Conservation (phyloP, 2,888 invertebrate genomes). For the Drosophila prostipennis region DNA sequence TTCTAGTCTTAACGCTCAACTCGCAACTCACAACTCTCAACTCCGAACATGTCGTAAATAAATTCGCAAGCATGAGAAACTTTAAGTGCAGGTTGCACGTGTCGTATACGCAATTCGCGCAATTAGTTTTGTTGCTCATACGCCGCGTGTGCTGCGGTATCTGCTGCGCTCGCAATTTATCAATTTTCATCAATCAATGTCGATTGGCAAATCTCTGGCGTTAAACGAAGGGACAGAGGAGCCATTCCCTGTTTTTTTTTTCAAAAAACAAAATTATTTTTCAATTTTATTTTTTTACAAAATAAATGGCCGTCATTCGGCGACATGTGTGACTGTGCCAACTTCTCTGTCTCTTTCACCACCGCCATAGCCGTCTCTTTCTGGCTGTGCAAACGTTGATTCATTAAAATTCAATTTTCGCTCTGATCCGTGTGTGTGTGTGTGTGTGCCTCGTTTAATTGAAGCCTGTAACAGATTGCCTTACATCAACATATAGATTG, state of each 20-base stretch:
- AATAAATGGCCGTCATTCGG: conserved; percentile 44
- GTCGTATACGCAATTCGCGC: conserved; percentile 56
- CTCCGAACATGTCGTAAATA: conserved; percentile 68
- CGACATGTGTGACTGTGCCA: conserved; percentile 33
- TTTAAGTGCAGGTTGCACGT: conserved; percentile 55
- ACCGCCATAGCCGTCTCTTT: conserved; percentile 5
- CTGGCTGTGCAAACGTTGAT: conserved; percentile 43
- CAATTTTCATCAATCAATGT: conserved; percentile 78
- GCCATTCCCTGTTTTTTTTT: not conserved
- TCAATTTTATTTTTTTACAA: conserved; percentile 24
- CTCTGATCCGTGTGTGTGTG: conserved; percentile 28
- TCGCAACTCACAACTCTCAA: conserved; percentile 53
- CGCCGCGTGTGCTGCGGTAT: conserved; percentile 11
- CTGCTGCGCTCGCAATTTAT: conserved; percentile 48
- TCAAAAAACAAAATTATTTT: conserved; percentile 31
- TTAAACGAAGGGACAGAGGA: conserved; percentile 33
- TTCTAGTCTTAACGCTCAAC: conserved; percentile 40
- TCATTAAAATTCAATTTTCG: conserved; percentile 67
- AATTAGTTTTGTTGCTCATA: conserved; percentile 56
- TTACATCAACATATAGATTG: conserved; percentile 27
- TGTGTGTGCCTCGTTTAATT: conserved; percentile 47
- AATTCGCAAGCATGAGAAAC: conserved; percentile 43
- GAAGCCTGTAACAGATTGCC: conserved; percentile 48
- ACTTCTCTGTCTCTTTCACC: not conserved
- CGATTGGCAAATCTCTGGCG: conserved; percentile 57